These are phyloP conservation scores for Tribolium castaneum DNA, from an alignment of 1,140 invertebrate species.

Conservation along the genomic window DNA sequence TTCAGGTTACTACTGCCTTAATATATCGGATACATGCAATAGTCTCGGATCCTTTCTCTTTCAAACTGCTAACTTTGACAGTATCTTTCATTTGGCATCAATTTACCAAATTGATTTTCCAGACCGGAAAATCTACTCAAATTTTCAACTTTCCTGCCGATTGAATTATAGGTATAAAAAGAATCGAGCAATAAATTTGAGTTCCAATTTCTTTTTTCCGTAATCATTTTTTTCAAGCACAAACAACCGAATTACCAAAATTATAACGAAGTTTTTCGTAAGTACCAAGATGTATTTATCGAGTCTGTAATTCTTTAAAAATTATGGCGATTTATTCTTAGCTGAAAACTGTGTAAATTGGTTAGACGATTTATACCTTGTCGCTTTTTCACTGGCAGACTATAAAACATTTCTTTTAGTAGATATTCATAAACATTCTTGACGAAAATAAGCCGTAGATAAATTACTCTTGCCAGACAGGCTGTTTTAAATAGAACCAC, in stretches of 20 bases:
- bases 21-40: conserved; percentile 35
- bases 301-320: conserved; percentile 36
- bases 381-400: conserved; percentile 29
- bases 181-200: conserved; percentile 11
- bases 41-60: background rate
- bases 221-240: background rate
- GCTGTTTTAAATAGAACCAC: background rate
- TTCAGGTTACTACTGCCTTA: conserved; percentile 29
- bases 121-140: conserved; percentile 27
- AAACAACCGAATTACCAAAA: background rate
- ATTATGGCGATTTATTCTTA: conserved; percentile 40
- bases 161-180: conserved; percentile 14
- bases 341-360: conserved; percentile 42
- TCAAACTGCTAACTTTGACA: conserved; percentile 15
- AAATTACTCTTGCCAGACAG: background rate
- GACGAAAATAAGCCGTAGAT: background rate
- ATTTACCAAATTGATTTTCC: conserved; percentile 6
- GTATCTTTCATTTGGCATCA: conserved; percentile 15
- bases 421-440: conserved; percentile 37
- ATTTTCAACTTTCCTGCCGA: conserved; percentile 17
- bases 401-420: conserved; percentile 28
- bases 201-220: background rate
- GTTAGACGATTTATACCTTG: conserved; percentile 32
- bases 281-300: conserved; percentile 41
- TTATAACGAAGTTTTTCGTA: no score